A percentile compares a stretch with the other conserved stretches of the same genome.
phyloP scores from a whole-genome alignment of 2,797 vertebrate genomes.

The Lutjanus campechanus region DNA sequence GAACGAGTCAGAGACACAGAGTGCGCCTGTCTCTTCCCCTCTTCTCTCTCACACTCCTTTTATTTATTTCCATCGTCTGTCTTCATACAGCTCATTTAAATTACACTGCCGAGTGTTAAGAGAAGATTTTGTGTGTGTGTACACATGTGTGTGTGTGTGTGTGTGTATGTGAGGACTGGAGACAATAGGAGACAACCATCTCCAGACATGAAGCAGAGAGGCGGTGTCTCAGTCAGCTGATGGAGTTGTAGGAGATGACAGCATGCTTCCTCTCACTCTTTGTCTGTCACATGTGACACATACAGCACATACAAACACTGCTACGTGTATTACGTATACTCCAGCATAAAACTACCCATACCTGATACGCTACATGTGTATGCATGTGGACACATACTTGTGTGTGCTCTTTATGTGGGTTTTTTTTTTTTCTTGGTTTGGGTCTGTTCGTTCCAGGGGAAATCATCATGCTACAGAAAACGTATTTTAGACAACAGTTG shows the following conservation, averaged over 20 bases:
- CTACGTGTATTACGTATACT: too few relatives aligned
- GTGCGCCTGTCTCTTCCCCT: background rate
- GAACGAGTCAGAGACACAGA: background rate
- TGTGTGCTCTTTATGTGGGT: background rate
- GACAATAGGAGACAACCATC: slow-evolving; percentile 22
- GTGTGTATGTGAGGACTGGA: slow-evolving; percentile 15
- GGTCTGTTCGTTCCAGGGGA: background rate
- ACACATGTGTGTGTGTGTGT: background rate
- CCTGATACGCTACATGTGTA: background rate
- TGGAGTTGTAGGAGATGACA: slow-evolving; percentile 10
- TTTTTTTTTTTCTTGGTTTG: background rate
- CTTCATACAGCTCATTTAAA: slow-evolving; percentile 36
- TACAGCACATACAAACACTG: background rate
- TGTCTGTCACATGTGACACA: slow-evolving; percentile 16
- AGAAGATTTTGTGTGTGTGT: background rate
- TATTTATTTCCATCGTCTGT: slow-evolving; percentile 44
- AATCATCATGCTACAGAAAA: background rate
- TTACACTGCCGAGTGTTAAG: slow-evolving; percentile 17
- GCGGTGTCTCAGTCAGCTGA: slow-evolving; percentile 2
- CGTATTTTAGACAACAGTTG: background rate
- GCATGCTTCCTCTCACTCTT: slow-evolving; percentile 4
- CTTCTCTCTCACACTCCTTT: background rate
- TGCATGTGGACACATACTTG: background rate
- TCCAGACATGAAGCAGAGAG: slow-evolving; percentile 9
- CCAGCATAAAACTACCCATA: background rate